Conservation (phyloP, 2,113 vertebrate genomes). For the Burhinus bistriatus region DNA sequence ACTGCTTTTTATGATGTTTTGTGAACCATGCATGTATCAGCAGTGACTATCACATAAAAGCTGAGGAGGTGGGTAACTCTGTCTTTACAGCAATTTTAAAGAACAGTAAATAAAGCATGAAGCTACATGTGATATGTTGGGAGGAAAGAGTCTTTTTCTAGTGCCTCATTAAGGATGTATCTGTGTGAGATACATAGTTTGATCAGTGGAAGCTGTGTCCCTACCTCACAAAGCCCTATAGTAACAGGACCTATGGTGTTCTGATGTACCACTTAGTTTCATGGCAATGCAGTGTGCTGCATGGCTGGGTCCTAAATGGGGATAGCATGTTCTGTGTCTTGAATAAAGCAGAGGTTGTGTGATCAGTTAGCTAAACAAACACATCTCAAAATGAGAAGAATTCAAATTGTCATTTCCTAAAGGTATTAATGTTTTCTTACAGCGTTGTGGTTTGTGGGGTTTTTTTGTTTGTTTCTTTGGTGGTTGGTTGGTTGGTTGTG, state of each 20-base stretch:
- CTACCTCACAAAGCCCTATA: accelerated
- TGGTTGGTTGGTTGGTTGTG: background rate
- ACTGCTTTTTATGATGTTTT: background rate
- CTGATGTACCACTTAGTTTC: background rate
- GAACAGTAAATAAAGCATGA: background rate
- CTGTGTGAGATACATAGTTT: background rate
- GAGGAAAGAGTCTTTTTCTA: background rate
- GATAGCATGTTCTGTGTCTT: background rate
- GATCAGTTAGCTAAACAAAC: background rate
- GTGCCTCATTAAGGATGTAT: background rate
- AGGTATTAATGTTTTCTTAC: background rate
- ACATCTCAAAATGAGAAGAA: background rate
- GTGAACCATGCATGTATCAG: background rate
- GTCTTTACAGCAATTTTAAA: background rate
- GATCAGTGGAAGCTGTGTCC: background rate
- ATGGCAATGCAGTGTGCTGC: background rate
- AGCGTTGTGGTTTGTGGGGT: no score
- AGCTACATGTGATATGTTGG: accelerated
- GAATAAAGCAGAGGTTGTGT: background rate
- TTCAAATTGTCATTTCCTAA: background rate
- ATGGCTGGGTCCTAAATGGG: no score
- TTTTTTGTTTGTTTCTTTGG: no score
- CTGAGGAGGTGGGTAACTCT: background rate
- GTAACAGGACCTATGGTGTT: background rate
- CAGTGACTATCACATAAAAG: background rate